Evolutionary conservation across 1,140 invertebrate genomes (phyloP), one percentile per base, ranked within the genome.

Genomic region (Choristoneura fumiferana): DNA sequence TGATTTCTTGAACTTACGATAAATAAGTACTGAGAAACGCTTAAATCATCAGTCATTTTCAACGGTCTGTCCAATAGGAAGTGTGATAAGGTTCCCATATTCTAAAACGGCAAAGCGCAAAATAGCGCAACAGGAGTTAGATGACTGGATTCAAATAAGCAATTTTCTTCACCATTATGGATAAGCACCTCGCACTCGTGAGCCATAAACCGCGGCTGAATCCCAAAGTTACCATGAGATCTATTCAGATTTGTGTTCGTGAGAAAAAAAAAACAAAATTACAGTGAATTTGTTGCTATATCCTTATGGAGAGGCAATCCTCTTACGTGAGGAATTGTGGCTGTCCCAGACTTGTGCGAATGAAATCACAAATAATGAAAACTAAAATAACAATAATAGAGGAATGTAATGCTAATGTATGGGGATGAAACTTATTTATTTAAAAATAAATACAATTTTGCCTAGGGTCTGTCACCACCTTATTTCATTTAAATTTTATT

Each of bases 231-330:
- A 63, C 38, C 52, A 63, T 77, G 58, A 67, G 64, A 76, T 73
- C 71, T 77, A 78, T 76, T 73, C 74, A 75, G 73, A 79, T 82
- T 81, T 81, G 73, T 71, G 65, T 60, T 74, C 78, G 84, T 87
- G 82, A 84, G 78, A 83, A 81, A 84, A 87, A n/a, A n/a, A 85
- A 87, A 83, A 84, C 69, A 67, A 84, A 84, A 87, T 87, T 84
- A 78, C 73, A 76, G 73, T 74, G 75, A 83, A 84, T 85, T 85
- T 81, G 73, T 79, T 78, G 71, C 70, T 71, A 80, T 81, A 87
- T 83, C 81, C 82, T 83, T 84, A 87, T 84, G 70, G 73, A 76
- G 69, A 77, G 66, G 77, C 71, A 76, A 84, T 78, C 73, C 74
- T 81, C 75, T 84, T 78, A 78, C 68, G 71, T 75, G 71, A 71